These are phyloP conservation scores for Ericerus pela DNA, from an alignment of 1,140 invertebrate species.

Conservation along the genomic window DNA sequence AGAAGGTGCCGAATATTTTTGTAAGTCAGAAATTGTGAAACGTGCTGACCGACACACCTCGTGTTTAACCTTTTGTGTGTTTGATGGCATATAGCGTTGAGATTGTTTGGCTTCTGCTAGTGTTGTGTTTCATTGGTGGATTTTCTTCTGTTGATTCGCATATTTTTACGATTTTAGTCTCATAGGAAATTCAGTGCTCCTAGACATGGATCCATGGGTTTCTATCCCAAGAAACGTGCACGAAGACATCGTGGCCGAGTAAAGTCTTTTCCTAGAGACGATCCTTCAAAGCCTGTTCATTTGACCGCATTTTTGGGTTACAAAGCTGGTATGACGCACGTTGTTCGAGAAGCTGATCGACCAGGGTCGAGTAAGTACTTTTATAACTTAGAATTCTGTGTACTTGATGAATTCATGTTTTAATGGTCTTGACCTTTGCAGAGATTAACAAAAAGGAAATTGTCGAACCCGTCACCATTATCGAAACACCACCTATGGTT, in stretches of 20 bases:
- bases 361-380: slow-evolving; percentile 88
- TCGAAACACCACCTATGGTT: slow-evolving; percentile 97
- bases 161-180: too few relatives aligned
- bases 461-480: slow-evolving; percentile 94
- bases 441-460: slow-evolving; percentile 99
- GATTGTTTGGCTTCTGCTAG: too few relatives aligned
- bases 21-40: too few relatives aligned
- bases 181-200: slow-evolving; percentile 99
- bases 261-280: slow-evolving; percentile 99
- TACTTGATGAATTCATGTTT: not conserved
- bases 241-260: slow-evolving; percentile 93
- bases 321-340: slow-evolving; percentile 99
- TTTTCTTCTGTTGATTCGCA: too few relatives aligned
- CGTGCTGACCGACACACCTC: too few relatives aligned
- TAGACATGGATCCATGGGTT: slow-evolving; percentile 98
- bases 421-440: slow-evolving; percentile 33
- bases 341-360: slow-evolving; percentile 95
- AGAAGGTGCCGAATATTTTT: too few relatives aligned
- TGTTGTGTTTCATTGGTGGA: too few relatives aligned
- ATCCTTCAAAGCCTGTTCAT: slow-evolving; percentile 85
- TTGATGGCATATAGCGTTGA: too few relatives aligned
- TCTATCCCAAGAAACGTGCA: slow-evolving; percentile 96
- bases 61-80: too few relatives aligned
- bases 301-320: slow-evolving; percentile 95
- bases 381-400: too few relatives aligned